A percentile compares a stretch with the other conserved stretches of the same genome.
These are phyloP conservation scores for Leptinotarsa lineolata DNA, from an alignment of 1,140 invertebrate species.

Conservation along the genomic window DNA sequence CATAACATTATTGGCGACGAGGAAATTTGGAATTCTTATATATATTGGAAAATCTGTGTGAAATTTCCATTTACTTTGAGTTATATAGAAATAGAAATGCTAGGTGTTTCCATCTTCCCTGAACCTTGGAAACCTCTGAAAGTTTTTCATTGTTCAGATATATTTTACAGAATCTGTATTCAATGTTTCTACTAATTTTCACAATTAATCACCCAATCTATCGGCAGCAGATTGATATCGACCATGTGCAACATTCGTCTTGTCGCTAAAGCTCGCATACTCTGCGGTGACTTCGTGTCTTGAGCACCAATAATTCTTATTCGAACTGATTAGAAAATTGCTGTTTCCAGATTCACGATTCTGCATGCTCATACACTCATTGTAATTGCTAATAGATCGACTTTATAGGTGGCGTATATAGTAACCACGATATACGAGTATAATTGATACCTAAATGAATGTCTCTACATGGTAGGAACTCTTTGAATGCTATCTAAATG, in stretches of 20 bases:
- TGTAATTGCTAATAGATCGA: slow-evolving; percentile 27
- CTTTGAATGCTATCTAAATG: neutral
- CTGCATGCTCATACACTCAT: slow-evolving; percentile 21
- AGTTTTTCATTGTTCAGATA: too few relatives aligned
- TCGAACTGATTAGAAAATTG: slow-evolving; percentile 26
- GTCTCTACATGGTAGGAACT: slow-evolving; percentile 1
- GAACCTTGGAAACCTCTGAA: too few relatives aligned
- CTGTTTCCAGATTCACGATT: slow-evolving; percentile 23
- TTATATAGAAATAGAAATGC: too few relatives aligned
- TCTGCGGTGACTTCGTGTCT: slow-evolving; percentile 16
- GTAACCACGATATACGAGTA: slow-evolving; percentile 13
- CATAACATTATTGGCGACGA: too few relatives aligned
- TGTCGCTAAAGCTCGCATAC: neutral
- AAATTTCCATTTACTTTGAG: too few relatives aligned
- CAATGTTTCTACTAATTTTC: too few relatives aligned
- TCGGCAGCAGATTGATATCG: neutral
- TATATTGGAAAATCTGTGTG: too few relatives aligned
- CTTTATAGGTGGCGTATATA: slow-evolving; percentile 24
- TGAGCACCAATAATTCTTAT: slow-evolving; percentile 18
- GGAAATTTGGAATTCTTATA: too few relatives aligned
- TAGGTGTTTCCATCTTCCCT: too few relatives aligned
- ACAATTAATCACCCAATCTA: too few relatives aligned
- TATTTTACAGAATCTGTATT: too few relatives aligned
- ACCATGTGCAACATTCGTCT: neutral
- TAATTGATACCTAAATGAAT: slow-evolving; percentile 26